Evolutionary conservation across 2,113 vertebrate species (phyloP).

Genomic region (Cromileptes altivelis): DNA sequence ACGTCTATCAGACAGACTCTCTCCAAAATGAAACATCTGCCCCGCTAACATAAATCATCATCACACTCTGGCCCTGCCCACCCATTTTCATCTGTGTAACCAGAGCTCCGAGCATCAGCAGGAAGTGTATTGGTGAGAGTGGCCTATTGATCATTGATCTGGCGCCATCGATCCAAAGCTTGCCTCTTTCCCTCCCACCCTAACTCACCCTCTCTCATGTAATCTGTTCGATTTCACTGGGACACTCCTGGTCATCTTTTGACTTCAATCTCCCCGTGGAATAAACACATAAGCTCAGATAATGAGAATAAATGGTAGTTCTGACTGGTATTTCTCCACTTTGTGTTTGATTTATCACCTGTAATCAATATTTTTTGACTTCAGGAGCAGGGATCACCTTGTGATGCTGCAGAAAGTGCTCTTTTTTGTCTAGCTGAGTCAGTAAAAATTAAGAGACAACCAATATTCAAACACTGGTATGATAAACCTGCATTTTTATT

Average conservation of each 20-base stretch:
- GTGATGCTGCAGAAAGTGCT: slow-evolving; percentile 7
- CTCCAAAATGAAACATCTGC: slow-evolving; percentile 76
- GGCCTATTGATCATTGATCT: slow-evolving; percentile 83
- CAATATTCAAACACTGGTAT: background rate
- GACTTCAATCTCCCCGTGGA: slow-evolving; percentile 44
- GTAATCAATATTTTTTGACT: slow-evolving; percentile 56
- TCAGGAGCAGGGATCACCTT: slow-evolving; percentile 28
- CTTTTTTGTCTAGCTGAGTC: background rate
- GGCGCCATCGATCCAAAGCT: slow-evolving; percentile 73
- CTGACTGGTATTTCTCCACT: slow-evolving; percentile 23
- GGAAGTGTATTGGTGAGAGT: slow-evolving; percentile 77
- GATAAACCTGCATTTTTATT: background rate
- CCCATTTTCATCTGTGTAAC: slow-evolving; percentile 80
- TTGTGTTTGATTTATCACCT: slow-evolving; percentile 54
- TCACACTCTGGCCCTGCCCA: slow-evolving; percentile 71
- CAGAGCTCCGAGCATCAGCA: slow-evolving; percentile 74
- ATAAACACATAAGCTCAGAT: slow-evolving; percentile 47
- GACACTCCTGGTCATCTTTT: slow-evolving; percentile 63
- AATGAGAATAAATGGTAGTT: slow-evolving; percentile 64
- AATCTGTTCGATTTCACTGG: slow-evolving; percentile 53
- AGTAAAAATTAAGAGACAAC: background rate
- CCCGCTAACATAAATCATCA: slow-evolving; percentile 78
- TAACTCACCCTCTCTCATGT: slow-evolving; percentile 31
- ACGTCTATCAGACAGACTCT: slow-evolving; percentile 61
- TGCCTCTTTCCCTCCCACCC: slow-evolving; percentile 37